Evolutionary conservation across 2,797 vertebrate species (phyloP), one percentile per base, ranked within the genome.

Genomic region (Glossophaga mutica): DNA sequence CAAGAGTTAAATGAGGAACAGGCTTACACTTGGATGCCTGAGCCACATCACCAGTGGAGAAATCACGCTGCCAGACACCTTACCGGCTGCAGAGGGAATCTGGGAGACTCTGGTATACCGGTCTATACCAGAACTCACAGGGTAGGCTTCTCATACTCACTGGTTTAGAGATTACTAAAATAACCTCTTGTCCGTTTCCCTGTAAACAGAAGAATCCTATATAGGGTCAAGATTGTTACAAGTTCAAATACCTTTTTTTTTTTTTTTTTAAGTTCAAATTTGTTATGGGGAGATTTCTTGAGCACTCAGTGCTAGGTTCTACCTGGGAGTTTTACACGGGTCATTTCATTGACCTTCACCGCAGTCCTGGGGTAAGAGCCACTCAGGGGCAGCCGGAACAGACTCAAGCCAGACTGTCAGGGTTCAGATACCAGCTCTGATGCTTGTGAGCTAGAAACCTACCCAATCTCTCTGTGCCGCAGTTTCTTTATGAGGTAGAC

Each of bases 121-220:
- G 82, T 74, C 39, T 70, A 11, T 8, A 24, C 95, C 82, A 76
- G 91, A 59, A 84, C 57, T 42, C 79, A 1, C 34, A 21, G 79
- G 93, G 89, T n/a, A 1, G 8, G 32, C 24, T 74, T 84, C 74
- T 71, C 78, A 24, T 0, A 8, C 48, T 9, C 14, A 37, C 83
- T 46, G 34, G 68, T n/a, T 65, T 65, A 59, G 70, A 85, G 62
- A 67, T 85, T 81, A 24, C 92, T 68, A 39, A 44, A 22, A 29
- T 62, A 48, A 70, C 37, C 68, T 62, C 44, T 88, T 48, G 59
- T 86, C 55, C 71, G 78, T 79, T 97, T 96, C 67, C 67, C 76
- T 8, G 0, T 73, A 84, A 94, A 67, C 57, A 94, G 65, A 71
- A 44, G 81, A 83, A 48, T 87, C 67, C 39, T 37, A 9, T n/a